phyloP scores from a whole-genome alignment of 2,113 vertebrate species.

The Eptesicus fuscus region DNA sequence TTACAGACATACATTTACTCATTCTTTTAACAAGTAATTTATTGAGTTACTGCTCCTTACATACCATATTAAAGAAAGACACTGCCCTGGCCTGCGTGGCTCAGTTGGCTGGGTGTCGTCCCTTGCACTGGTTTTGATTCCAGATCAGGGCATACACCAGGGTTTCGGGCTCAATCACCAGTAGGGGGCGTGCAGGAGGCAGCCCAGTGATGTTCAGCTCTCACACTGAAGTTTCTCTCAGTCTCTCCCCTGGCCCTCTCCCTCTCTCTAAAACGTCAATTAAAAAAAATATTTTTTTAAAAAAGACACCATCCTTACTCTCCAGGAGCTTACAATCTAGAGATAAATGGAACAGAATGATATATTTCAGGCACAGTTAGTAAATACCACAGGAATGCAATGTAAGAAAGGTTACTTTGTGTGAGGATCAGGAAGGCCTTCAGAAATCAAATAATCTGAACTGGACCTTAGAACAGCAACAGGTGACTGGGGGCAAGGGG shows the following conservation, averaged over 20 bases:
- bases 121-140: not conserved
- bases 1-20: slow-evolving; percentile 10
- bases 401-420: not conserved
- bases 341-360: not conserved
- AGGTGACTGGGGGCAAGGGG: not conserved
- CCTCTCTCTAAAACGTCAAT: not conserved
- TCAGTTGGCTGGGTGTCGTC: not conserved
- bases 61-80: not conserved
- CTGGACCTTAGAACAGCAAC: not conserved
- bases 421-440: not conserved
- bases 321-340: slow-evolving; percentile 9
- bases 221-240: not conserved
- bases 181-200: no score
- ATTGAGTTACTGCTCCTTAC: slow-evolving; percentile 20
- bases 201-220: not conserved
- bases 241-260: not conserved
- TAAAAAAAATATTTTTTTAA: not conserved
- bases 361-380: not conserved
- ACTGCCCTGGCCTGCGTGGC: not conserved
- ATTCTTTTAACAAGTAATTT: not conserved
- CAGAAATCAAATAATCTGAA: not conserved
- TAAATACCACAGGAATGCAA: not conserved
- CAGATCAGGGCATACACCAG: not conserved
- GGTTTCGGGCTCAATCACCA: not conserved
- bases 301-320: not conserved